These are phyloP conservation scores for Eupithecia exiguata DNA, from an alignment of 2,888 invertebrate genomes.

Conservation along the genomic window DNA sequence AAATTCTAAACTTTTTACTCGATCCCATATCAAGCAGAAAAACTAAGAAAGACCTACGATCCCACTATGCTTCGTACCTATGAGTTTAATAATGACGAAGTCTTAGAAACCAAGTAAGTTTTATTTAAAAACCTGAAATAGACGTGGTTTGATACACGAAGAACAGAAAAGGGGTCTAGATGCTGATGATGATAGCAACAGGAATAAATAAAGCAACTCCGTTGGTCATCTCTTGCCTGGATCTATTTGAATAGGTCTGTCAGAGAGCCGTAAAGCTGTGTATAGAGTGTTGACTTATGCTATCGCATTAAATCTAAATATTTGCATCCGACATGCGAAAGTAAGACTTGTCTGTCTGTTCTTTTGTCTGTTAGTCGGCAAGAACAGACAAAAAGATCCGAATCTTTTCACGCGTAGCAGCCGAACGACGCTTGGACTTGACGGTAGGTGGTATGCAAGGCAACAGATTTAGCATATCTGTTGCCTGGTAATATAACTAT, in stretches of 20 bases:
- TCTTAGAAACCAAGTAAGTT: not conserved
- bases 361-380: not conserved
- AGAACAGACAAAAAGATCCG: no score
- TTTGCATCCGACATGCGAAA: not conserved
- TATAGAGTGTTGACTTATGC: constrained; percentile 14
- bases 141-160: not conserved
- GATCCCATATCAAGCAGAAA: not conserved
- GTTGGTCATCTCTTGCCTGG: constrained; percentile 48
- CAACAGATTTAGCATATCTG: no score
- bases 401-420: not conserved
- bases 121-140: not conserved
- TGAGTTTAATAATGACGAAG: no score
- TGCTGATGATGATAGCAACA: constrained; percentile 10
- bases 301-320: not conserved
- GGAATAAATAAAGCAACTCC: constrained; percentile 55
- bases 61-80: no score
- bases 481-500: no score
- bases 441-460: not conserved
- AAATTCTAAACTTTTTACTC: not conserved
- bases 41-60: not conserved
- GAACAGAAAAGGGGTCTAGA: not conserved
- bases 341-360: not conserved
- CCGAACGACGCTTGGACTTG: not conserved
- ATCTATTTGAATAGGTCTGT: constrained; percentile 60
- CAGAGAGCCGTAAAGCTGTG: constrained; percentile 39